Evolutionary conservation across 2,113 vertebrate species (phyloP).

Genomic region (Bettongia penicillata): DNA sequence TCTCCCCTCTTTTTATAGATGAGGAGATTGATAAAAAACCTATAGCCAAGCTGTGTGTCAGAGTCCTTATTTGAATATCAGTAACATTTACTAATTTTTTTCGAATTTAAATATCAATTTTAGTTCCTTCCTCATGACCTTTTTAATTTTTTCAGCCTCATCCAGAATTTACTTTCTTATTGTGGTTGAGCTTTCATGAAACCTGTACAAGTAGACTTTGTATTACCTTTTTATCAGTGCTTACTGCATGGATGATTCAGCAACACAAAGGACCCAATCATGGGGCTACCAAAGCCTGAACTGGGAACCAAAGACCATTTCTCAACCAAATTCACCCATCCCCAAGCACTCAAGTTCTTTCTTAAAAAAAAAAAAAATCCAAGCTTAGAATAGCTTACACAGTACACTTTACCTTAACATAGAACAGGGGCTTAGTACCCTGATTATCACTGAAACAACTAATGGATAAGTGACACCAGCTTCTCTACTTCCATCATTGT

Average conservation of each 20-base stretch:
- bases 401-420: not conserved
- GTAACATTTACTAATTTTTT: not conserved
- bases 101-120: conserved; percentile 13
- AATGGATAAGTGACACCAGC: not conserved
- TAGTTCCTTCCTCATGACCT: conserved; percentile 8
- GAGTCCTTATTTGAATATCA: not conserved
- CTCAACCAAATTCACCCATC: not conserved
- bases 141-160: not conserved
- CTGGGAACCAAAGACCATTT: not conserved
- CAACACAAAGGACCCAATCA: conserved; percentile 61
- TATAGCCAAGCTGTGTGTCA: not conserved
- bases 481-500: not conserved
- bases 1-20: conserved; percentile 48
- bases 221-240: conserved; percentile 40
- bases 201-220: not conserved
- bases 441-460: not conserved
- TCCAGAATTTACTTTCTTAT: conserved; percentile 2
- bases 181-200: conserved; percentile 8
- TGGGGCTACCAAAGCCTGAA: conserved; percentile 2
- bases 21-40: conserved; percentile 9
- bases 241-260: not conserved
- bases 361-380: not conserved
- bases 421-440: not conserved
- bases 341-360: not conserved
- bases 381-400: not conserved